These are phyloP conservation scores for Mycalesis mineus DNA, from an alignment of 2,888 invertebrate species.

Conservation along the genomic window DNA sequence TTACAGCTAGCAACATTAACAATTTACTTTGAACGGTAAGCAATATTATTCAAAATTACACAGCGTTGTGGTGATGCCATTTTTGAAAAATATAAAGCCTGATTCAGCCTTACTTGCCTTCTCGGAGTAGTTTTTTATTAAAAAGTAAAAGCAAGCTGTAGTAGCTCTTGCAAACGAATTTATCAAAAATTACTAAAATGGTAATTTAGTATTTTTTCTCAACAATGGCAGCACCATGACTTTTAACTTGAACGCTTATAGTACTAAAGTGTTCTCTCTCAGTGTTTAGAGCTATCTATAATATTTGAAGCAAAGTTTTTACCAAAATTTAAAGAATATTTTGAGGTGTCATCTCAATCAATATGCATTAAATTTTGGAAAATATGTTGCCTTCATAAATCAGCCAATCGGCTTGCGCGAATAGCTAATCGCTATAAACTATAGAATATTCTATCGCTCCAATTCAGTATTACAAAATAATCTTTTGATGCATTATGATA, in stretches of 20 bases:
- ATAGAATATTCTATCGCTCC: constrained; percentile 54
- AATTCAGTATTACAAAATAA: constrained; percentile 41
- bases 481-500: constrained; percentile 47
- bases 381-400: constrained; percentile 26
- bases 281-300: constrained; percentile 54
- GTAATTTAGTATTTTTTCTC: constrained; percentile 31
- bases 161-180: constrained; percentile 34
- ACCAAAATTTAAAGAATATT: constrained; percentile 21
- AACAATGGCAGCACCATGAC: constrained; percentile 57
- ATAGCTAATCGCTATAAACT: constrained; percentile 42
- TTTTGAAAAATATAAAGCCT: constrained; percentile 27
- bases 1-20: constrained; percentile 70
- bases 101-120: constrained; percentile 28
- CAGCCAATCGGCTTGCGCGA: constrained; percentile 27
- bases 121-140: constrained; percentile 49
- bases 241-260: constrained; percentile 54
- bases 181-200: constrained; percentile 32
- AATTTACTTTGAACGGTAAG: constrained; percentile 66
- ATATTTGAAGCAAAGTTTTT: constrained; percentile 35
- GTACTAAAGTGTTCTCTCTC: constrained; percentile 71
- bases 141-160: constrained; percentile 63
- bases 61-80: constrained; percentile 53
- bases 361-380: constrained; percentile 34
- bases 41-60: constrained; percentile 64
- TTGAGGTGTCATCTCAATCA: constrained; percentile 10